Evolutionary conservation across 2,113 vertebrate species (phyloP).

Genomic region (Cygnus atratus): DNA sequence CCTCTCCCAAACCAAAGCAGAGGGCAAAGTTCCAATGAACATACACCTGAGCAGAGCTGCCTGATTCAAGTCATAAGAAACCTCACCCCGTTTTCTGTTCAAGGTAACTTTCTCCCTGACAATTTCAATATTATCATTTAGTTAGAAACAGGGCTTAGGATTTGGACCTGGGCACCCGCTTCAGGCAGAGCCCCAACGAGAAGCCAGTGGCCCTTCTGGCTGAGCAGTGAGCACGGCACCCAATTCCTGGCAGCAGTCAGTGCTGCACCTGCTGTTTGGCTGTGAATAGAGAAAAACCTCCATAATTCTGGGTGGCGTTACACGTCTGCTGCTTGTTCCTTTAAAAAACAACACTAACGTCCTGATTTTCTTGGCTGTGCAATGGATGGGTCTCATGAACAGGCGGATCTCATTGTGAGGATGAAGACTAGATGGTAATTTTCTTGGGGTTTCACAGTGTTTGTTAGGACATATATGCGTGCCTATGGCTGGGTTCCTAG

Average conservation of each 20-base stretch:
- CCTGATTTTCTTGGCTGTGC: not conserved
- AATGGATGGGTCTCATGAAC: accelerated
- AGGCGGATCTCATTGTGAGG: not conserved
- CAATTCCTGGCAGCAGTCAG: not conserved
- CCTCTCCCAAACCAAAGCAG: not conserved
- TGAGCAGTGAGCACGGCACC: not conserved
- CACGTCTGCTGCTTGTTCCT: not conserved
- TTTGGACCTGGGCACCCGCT: not conserved
- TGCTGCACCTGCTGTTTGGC: not conserved
- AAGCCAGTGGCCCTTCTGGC: not conserved
- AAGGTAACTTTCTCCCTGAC: no score
- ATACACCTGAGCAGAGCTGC: not conserved
- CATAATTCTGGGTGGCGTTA: not conserved
- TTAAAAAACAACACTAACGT: not conserved
- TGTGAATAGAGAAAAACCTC: not conserved
- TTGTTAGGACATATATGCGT: accelerated
- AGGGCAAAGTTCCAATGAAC: not conserved
- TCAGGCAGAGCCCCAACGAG: no score
- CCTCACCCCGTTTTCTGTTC: not conserved
- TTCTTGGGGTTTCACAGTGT: no score
- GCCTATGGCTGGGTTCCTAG: not conserved
- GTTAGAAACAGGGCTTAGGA: not conserved
- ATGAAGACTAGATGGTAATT: not conserved
- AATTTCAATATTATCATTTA: not conserved
- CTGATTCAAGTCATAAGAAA: accelerated